These are phyloP conservation scores for Rhabdornis inornatus DNA, from an alignment of 2,113 vertebrate species.

Conservation along the genomic window DNA sequence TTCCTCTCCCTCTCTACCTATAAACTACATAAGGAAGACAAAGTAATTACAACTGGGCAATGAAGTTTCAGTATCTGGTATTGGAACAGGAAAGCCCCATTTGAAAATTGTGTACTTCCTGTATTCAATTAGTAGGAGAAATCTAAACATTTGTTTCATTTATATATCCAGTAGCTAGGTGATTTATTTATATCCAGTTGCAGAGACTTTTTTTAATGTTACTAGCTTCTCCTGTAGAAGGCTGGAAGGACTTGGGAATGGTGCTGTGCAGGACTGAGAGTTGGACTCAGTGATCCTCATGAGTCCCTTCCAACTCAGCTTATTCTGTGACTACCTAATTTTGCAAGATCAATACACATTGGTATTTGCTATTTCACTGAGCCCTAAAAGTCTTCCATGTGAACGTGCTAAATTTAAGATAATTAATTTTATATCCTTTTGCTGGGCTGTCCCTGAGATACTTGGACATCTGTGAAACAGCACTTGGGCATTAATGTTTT, in stretches of 20 bases:
- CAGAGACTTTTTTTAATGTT: background rate
- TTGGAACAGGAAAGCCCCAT: background rate
- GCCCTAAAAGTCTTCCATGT: background rate
- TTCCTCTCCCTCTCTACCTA: background rate
- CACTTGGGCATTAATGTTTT: background rate
- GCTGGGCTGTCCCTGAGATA: background rate
- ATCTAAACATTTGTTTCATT: background rate
- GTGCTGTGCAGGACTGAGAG: background rate
- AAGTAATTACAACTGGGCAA: conserved; percentile 13
- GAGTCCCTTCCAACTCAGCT: background rate
- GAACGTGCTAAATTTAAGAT: background rate
- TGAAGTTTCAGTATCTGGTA: background rate
- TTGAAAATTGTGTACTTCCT: conserved; percentile 15
- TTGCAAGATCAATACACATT: background rate
- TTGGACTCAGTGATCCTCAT: background rate
- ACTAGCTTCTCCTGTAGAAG: background rate
- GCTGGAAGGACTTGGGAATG: background rate
- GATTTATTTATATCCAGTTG: background rate
- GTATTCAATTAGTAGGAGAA: conserved; percentile 4
- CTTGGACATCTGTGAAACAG: background rate
- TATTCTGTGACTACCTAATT: background rate
- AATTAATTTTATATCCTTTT: background rate
- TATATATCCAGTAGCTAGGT: background rate
- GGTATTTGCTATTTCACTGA: background rate
- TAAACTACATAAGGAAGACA: background rate